Evolutionary conservation across 2,888 invertebrate genomes (phyloP), one percentile per base, ranked within the genome.

Genomic region (Diogma glabrata): DNA sequence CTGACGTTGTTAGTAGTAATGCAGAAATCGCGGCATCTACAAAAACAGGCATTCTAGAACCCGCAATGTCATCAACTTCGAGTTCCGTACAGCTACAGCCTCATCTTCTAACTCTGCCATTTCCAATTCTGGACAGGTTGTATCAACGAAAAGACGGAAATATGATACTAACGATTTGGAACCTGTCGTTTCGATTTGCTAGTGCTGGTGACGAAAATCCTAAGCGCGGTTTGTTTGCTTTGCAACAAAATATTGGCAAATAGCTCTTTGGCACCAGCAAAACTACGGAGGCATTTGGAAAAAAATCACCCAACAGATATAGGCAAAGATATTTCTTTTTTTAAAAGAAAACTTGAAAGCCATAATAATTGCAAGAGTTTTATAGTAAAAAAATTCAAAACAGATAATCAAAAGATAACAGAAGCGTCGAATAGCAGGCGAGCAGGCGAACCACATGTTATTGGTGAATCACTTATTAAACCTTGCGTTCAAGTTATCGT

Each of bases 381-480:
- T 2, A 33, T 33, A 26, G 30, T 50, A 38, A 53, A 53, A 50
- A 50, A 50, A 50, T 38, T 30, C 47, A 49, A 53, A 51, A 49
- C 51, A 46, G 51, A 46, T 36, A 51, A 53, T 51, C 48, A 53
- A 38, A 51, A 49, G 28, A 23, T 43, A 51, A 53, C 49, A 20
- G 51, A 51, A 51, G 51, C 53, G 26, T 51, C 53, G 47, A 50
- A 52, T 50, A 47, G 52, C 33, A 33, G 19, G 38, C 19, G 50
- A 50, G 50, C 52, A 38, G 52, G 50, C 19, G 50, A 53, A 46
- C 47, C 50, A 50, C 52, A 50, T 47, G 49, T 49, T 40, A 53
- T 53, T 45, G 52, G 47, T 46, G 52, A 50, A 50, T 49, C 46
- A 52, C 50, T 52, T 49, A 50, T 52, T 22, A 51, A 24, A 26